Evolutionary conservation across 2,797 vertebrate species (phyloP), one percentile per base, ranked within the genome.

Genomic region (Onychomys leucogaster): DNA sequence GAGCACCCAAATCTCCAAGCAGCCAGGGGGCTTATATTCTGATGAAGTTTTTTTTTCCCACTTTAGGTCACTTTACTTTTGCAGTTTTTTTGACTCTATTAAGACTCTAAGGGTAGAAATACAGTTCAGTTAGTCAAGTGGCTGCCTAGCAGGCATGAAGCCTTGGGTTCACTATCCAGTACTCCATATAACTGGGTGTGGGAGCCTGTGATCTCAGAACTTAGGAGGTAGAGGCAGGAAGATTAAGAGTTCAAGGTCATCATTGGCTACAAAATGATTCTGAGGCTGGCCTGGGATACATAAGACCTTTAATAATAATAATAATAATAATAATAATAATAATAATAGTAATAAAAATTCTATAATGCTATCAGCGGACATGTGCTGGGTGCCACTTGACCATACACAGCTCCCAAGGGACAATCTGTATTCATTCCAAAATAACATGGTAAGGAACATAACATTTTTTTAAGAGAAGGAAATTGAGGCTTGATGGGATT

Each of bases 361-460:
- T 41, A 9, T 29, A 69, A 77, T 25, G 73, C 75, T 49, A 84
- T 3, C 76, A 57, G 69, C 41, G 69, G 71, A 86, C 6, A 13
- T 43, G 37, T 19, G 57, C 52, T 21, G 49, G 25, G 65, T 29
- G 37, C 71, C 27, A 43, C 59, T 46, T 21, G 73, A 61, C 63
- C 65, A 14, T 69, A 73, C 5, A 27, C 17, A 73, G 57, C 7
- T 29, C 46, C 46, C 23, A 61, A 27, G 5, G 57, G 69, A 76
- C 55, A 94, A 77, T 77, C 43, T n/a, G 27, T 29, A 77, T 55
- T 96, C 43, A 17, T 69, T 83, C 86, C 59, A 69, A 91, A 88
- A 77, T 29, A 67, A 67, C 3, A 8, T 5, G 2, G 41, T n/a
- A 13, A 63, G 34, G 32, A n/a, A 75, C 0, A 11, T 7, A 46